Evolutionary conservation across 2,113 vertebrate species (phyloP).

Genomic region (Notechis scutatus): DNA sequence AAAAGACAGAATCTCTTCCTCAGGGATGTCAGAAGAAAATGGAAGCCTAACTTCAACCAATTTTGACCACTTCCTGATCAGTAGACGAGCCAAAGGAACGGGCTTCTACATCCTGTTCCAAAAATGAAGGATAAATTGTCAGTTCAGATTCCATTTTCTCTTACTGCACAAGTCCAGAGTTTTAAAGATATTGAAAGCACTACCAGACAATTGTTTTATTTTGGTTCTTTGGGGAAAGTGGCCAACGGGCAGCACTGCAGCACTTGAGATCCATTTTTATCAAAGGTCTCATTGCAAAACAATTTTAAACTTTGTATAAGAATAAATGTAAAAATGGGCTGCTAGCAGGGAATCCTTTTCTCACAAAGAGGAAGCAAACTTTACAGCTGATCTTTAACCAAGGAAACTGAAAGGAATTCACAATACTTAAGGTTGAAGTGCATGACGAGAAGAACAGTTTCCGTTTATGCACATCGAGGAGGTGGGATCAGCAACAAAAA

Average conservation of each 20-base stretch:
- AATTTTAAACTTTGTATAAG: neutral
- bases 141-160: neutral
- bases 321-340: neutral
- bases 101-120: neutral
- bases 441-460: neutral
- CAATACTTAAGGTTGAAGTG: neutral
- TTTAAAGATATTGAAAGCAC: neutral
- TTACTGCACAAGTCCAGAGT: neutral
- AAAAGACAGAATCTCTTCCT: neutral
- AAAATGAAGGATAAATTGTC: neutral
- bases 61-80: neutral
- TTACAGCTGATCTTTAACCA: neutral
- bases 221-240: neutral
- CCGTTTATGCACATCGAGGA: neutral
- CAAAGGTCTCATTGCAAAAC: neutral
- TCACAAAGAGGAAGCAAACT: neutral
- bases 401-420: neutral
- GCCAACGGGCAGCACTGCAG: neutral
- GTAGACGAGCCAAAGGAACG: neutral
- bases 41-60: neutral
- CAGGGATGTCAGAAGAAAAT: neutral
- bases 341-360: neutral
- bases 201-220: neutral
- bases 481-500: neutral
- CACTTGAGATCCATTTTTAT: neutral